These are phyloP conservation scores for Pygoscelis antarcticus DNA, from an alignment of 2,113 vertebrate genomes.

Conservation along the genomic window DNA sequence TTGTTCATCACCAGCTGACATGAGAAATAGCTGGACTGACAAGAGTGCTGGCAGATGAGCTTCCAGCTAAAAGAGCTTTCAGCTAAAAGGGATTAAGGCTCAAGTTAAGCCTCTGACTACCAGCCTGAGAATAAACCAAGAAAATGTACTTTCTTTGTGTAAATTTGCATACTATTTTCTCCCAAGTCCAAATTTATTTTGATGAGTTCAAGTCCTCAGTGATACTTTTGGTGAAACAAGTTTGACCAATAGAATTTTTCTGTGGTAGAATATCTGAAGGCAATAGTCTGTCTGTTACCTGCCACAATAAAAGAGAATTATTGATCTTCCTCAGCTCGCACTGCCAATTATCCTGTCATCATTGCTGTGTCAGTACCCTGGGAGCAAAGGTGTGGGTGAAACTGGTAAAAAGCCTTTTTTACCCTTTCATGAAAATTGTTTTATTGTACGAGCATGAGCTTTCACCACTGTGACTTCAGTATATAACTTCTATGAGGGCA, in stretches of 20 bases:
- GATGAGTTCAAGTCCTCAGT: neutral
- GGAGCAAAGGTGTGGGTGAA: neutral
- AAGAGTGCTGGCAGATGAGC: slow-evolving; percentile 1
- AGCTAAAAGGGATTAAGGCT: slow-evolving; percentile 44
- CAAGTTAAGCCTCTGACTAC: neutral
- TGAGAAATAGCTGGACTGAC: slow-evolving; percentile 49
- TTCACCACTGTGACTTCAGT: neutral
- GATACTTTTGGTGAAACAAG: neutral
- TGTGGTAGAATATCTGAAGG: neutral
- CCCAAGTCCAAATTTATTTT: neutral
- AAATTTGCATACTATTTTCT: neutral
- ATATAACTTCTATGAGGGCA: neutral
- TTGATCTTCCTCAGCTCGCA: neutral
- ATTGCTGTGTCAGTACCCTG: neutral
- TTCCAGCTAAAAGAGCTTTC: slow-evolving; percentile 50
- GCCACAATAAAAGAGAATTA: neutral
- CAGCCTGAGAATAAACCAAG: slow-evolving; percentile 23
- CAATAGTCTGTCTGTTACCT: neutral
- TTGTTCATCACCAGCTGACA: slow-evolving; percentile 46
- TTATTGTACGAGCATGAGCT: neutral
- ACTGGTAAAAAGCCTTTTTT: neutral
- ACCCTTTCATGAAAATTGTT: neutral
- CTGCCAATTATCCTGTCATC: neutral
- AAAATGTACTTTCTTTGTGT: neutral
- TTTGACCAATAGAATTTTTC: neutral